Conservation (phyloP, 2,113 vertebrate genomes). For the Arvicanthis niloticus region DNA sequence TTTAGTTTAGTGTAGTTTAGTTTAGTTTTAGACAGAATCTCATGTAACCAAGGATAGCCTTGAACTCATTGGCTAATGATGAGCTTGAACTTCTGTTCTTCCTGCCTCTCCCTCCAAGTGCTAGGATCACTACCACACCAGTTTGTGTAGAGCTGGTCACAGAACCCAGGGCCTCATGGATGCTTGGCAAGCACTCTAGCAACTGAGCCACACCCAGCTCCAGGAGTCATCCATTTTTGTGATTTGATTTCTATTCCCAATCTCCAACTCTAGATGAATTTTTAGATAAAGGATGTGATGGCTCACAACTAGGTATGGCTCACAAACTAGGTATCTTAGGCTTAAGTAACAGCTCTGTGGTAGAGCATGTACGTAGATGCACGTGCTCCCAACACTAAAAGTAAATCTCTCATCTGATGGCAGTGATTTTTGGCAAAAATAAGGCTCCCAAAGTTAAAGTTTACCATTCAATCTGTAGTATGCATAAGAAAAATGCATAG, state of each 20-base stretch:
- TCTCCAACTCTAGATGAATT: not conserved
- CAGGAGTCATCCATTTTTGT: not conserved
- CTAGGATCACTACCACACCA: not conserved
- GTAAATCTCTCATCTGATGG: not conserved
- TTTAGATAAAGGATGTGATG: not conserved
- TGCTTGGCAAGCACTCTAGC: not conserved
- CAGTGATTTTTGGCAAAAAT: slow-evolving; percentile 8
- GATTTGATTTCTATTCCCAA: not conserved
- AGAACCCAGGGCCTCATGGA: too few relatives aligned
- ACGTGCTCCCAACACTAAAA: not conserved
- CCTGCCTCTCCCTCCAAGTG: not conserved
- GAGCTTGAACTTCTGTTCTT: not conserved
- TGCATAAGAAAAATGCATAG: not conserved
- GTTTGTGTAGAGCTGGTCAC: not conserved
- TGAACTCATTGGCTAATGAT: not conserved
- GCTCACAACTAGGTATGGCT: not conserved
- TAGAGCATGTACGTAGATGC: not conserved
- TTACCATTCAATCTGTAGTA: not conserved
- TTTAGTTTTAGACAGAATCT: not conserved
- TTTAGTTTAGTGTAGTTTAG: not conserved
- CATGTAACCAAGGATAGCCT: not conserved
- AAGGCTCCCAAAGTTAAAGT: not conserved
- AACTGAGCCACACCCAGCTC: not conserved
- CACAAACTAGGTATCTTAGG: not conserved
- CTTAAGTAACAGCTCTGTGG: not conserved